Conservation (phyloP, 1,140 invertebrate species). For the Pomacea maculata region DNA sequence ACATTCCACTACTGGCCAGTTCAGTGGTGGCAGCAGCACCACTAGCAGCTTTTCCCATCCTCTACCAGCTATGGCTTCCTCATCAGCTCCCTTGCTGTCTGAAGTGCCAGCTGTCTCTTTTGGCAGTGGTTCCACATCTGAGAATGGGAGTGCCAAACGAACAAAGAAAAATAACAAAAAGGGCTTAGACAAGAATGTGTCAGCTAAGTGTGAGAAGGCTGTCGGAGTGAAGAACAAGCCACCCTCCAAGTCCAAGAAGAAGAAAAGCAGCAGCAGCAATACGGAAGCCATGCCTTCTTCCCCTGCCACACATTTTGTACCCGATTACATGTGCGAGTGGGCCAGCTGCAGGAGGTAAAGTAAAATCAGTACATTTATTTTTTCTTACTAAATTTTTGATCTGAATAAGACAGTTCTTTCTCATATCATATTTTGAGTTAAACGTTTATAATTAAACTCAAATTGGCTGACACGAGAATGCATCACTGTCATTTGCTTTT, state of each 20-base stretch:
- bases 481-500: no score
- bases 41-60: conserved; percentile 12
- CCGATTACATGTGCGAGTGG: conserved; percentile 64
- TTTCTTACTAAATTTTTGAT: not conserved
- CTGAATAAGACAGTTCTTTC: not conserved
- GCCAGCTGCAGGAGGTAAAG: conserved; percentile 58
- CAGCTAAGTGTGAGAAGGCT: conserved; percentile 21
- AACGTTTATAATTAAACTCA: no score
- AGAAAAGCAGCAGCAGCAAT: conserved; percentile 42
- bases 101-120: conserved; percentile 7
- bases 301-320: conserved; percentile 20
- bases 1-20: conserved; percentile 39
- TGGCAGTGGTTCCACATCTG: conserved; percentile 17
- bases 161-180: conserved; percentile 13
- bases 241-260: conserved; percentile 35
- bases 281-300: conserved; percentile 15
- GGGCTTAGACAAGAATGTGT: conserved; percentile 14
- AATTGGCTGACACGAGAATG: no score
- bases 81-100: conserved; percentile 9
- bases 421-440: not conserved
- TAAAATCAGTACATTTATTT: not conserved
- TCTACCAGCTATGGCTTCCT: conserved; percentile 8
- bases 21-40: conserved; percentile 31
- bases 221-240: conserved; percentile 24
- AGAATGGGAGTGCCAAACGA: conserved; percentile 15